Evolutionary conservation across 2,113 vertebrate genomes (phyloP).

Genomic region (Psammodynastes pulverulentus): DNA sequence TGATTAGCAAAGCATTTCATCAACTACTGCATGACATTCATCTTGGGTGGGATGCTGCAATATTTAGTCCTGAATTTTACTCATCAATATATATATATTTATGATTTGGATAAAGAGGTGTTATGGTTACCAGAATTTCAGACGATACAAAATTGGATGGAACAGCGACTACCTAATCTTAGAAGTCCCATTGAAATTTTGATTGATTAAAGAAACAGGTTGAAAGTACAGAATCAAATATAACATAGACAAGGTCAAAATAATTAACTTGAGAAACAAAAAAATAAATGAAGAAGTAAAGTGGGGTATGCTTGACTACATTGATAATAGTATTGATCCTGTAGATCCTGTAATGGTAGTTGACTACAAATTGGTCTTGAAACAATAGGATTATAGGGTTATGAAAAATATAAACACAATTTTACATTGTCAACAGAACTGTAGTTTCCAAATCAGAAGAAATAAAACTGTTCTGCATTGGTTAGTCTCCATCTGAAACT

Average conservation of each 20-base stretch:
- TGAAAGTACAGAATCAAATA: not conserved
- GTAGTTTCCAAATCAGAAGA: not conserved
- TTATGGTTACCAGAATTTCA: not conserved
- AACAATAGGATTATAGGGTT: not conserved
- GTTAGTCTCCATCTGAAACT: not conserved
- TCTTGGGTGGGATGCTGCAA: not conserved
- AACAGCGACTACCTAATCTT: not conserved
- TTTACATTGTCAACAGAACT: not conserved
- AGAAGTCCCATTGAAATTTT: not conserved
- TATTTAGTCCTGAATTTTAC: not conserved
- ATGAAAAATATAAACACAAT: not conserved
- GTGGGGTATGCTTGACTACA: not conserved
- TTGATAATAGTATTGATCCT: not conserved
- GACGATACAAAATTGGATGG: not conserved
- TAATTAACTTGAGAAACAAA: not conserved
- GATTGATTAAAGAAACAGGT: not conserved
- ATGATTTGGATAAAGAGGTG: not conserved
- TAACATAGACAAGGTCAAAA: not conserved
- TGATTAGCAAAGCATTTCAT: not conserved
- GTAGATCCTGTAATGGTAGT: not conserved
- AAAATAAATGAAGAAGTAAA: not conserved
- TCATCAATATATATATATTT: not conserved
- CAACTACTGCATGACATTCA: not conserved
- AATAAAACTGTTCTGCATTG: not conserved
- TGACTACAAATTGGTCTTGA: not conserved